phyloP scores from a whole-genome alignment of 2,888 invertebrate species.

The Abrostola tripartita region DNA sequence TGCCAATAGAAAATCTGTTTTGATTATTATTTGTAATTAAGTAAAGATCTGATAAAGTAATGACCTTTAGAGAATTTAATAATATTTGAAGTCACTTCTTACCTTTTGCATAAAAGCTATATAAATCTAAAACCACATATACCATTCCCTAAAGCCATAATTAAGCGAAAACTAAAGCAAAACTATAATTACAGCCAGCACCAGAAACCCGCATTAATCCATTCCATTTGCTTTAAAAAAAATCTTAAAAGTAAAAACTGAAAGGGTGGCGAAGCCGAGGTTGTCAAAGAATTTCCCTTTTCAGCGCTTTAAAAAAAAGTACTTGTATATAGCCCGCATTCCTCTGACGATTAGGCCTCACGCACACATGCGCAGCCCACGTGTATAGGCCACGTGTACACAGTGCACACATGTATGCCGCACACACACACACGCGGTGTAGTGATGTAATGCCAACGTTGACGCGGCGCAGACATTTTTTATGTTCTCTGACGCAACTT shows the following conservation, averaged over 20 bases:
- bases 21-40: too few relatives aligned
- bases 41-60: too few relatives aligned
- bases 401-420: conserved; percentile 52
- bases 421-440: conserved; percentile 58
- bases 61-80: too few relatives aligned
- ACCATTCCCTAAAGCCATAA: conserved; percentile 33
- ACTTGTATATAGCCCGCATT: conserved; percentile 86
- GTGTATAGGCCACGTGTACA: conserved; percentile 52
- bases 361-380: conserved; percentile 60
- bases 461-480: conserved; percentile 87
- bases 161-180: conserved; percentile 37
- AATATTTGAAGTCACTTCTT: neutral
- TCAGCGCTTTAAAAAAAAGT: conserved; percentile 78
- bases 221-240: conserved; percentile 54
- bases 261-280: conserved; percentile 51
- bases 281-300: conserved; percentile 79
- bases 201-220: conserved; percentile 43
- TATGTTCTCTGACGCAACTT: conserved; percentile 86
- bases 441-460: conserved; percentile 85
- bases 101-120: neutral
- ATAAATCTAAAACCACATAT: conserved; percentile 12
- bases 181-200: neutral
- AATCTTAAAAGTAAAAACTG: conserved; percentile 59
- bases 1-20: too few relatives aligned
- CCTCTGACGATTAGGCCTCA: conserved; percentile 85